These are phyloP conservation scores for Erebia aethiops DNA, from an alignment of 2,888 invertebrate genomes.

Conservation along the genomic window DNA sequence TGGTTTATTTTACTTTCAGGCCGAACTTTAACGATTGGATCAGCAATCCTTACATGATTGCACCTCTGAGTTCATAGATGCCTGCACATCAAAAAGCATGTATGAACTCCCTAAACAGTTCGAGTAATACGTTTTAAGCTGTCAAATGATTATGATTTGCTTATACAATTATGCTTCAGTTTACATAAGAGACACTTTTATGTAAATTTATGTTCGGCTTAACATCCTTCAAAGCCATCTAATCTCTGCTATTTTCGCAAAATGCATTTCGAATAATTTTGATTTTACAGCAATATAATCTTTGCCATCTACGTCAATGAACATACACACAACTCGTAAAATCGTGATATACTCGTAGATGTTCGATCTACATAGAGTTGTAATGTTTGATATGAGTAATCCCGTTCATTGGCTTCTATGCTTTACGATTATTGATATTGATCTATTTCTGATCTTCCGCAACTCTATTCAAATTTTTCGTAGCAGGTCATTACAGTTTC, in stretches of 20 bases:
- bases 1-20: too few relatives aligned
- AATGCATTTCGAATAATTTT: not conserved
- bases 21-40: too few relatives aligned
- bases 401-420: constrained; percentile 41
- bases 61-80: too few relatives aligned
- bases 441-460: constrained; percentile 44
- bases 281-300: not conserved
- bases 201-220: too few relatives aligned
- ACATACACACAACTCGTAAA: not conserved
- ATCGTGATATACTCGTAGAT: not conserved
- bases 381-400: constrained; percentile 39
- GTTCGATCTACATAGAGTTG: constrained; percentile 12
- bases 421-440: constrained; percentile 46
- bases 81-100: too few relatives aligned
- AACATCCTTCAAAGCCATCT: too few relatives aligned
- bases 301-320: not conserved
- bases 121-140: too few relatives aligned
- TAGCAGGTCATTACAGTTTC: not conserved
- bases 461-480: constrained; percentile 20
- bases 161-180: too few relatives aligned
- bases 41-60: too few relatives aligned
- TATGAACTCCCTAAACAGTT: too few relatives aligned
- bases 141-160: too few relatives aligned
- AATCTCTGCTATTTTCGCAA: not conserved
- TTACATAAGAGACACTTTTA: too few relatives aligned